These are phyloP conservation scores for Nannoperca obscura DNA, from an alignment of 2,797 vertebrate species.

Conservation along the genomic window DNA sequence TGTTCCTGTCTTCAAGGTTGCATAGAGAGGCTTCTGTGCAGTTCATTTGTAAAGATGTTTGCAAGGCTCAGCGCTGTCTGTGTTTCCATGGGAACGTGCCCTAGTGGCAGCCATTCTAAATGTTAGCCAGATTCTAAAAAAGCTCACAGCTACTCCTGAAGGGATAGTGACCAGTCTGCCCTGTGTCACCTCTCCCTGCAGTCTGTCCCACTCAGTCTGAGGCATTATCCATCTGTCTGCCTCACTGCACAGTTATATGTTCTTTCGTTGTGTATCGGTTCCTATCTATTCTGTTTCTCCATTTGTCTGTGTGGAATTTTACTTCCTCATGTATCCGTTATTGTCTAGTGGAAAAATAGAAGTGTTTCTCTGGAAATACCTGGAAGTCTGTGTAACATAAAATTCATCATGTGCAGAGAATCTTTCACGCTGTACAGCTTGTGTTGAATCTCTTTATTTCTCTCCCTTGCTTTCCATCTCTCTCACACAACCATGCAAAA, in stretches of 20 bases:
- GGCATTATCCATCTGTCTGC: conserved; percentile 46
- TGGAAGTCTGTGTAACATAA: not conserved
- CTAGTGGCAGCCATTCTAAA: conserved; percentile 53
- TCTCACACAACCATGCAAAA: conserved; percentile 21
- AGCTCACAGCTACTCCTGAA: conserved; percentile 56
- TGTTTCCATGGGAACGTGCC: conserved; percentile 80
- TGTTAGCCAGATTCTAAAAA: conserved; percentile 56
- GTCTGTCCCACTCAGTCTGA: conserved; percentile 34
- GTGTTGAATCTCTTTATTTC: not conserved
- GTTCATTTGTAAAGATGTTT: conserved; percentile 61
- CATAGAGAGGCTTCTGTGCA: conserved; percentile 43
- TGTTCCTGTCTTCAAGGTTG: conserved; percentile 64
- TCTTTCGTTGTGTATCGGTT: conserved; percentile 7
- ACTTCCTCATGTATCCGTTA: not conserved
- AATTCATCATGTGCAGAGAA: not conserved
- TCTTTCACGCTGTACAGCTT: not conserved
- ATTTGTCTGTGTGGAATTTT: conserved; percentile 20
- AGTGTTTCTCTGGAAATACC: not conserved
- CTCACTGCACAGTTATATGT: conserved; percentile 8
- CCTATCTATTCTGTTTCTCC: conserved; percentile 17
- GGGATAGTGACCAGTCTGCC: conserved; percentile 50
- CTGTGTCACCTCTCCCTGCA: conserved; percentile 47
- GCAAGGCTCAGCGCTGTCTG: conserved; percentile 42
- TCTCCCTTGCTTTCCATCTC: not conserved
- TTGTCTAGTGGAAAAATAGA: not conserved